Base-by-base conservation (phyloP, 2,888 invertebrate species). In the Linnaemya vulpina region DNA sequence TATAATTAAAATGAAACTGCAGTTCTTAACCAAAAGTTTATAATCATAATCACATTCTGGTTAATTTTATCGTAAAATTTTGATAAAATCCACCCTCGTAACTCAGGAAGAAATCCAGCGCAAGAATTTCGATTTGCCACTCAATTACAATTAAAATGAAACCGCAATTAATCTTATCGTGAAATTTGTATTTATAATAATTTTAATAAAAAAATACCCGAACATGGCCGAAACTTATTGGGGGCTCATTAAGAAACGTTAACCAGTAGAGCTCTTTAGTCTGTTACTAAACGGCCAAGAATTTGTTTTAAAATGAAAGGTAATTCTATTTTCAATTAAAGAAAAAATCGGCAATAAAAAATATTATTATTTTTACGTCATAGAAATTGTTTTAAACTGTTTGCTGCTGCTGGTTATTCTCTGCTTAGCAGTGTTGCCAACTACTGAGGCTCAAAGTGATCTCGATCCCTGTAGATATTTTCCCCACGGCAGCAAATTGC, bases 391-490 rank as follows among this genome's bases (percentile, higher is more conserved):
- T 8, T 35, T 68, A 35, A 20, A 43, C 0, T 22, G 35, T 8
- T 15, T 67, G 11, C 3, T 53, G 13, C 38, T 30, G 43, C 11
- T 20, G 38, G 43, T 5, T 9, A n/a, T 74, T 22, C 20, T 60
- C 10, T 70, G 35, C n/a, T 71, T n/a, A 11, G 51, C 15, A 9
- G 10, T 35, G n/a, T 20, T 20, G 5, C 15, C 35, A 55, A 51
- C 1, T 35, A 22, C 30, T 11, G 0, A 20, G 22, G 76, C 60
- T 1, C 67, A 55, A 20, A 58, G 62, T 35, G 20, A 60, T 1
- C 77, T 63, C 0, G 89, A 91, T 38, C 88, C 90, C 17, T 91
- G 91, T 43, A 67, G 76, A 0, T 1, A 90, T 3, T 91, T 91
- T 60, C 35, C 89, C 0, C 86, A 91, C 17, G 79, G 76, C 2